Evolutionary conservation across 2,113 vertebrate species (phyloP), one percentile per base, ranked within the genome.

Genomic region (Recurvirostra avosetta): DNA sequence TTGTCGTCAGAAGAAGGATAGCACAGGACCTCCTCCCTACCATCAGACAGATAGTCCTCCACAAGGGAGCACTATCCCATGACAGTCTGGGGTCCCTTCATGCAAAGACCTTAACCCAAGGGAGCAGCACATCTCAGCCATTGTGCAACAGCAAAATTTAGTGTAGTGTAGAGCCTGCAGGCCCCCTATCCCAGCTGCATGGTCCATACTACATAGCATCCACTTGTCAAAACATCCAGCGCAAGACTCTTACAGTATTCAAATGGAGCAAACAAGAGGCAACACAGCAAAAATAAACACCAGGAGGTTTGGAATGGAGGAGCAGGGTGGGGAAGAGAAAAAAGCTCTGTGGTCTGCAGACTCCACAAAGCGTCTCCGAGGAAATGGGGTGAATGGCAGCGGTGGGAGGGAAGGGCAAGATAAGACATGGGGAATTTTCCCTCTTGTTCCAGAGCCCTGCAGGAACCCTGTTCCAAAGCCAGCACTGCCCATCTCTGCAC

Each of bases 391-490:
- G 88, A 73, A 77, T 6, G 43, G 72, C 25, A 12, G 29, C 3
- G 34, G 6, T 58, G 32, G 38, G 63, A 77, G 43, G 40, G 67
- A 90, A 14, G 59, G 34, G n/a, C 32, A n/a, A 58, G 63, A 6
- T 3, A 49, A 62, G 83, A 88, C 58, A 91, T 5, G 32, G 55
- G 25, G 45, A 66, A 70, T 91, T 77, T 71, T 74, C 25, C 29
- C n/a, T 67, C 86, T 80, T 81, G 76, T 71, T 80, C 41, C 79
- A 73, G 59, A 80, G 4, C 83, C 59, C 79, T 62, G 50, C 63
- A 62, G 88, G 32, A 29, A 66, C 72, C 7, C 59, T 30, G 68
- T 58, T 90, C 75, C 91, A 88, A 86, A 94, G 59, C 34, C 86
- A 71, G 59, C 75, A 11, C 79, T 94, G 59, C 41, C 76, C 59